These are phyloP conservation scores for Xestobium rufovillosum DNA, from an alignment of 2,888 invertebrate species.

Conservation along the genomic window DNA sequence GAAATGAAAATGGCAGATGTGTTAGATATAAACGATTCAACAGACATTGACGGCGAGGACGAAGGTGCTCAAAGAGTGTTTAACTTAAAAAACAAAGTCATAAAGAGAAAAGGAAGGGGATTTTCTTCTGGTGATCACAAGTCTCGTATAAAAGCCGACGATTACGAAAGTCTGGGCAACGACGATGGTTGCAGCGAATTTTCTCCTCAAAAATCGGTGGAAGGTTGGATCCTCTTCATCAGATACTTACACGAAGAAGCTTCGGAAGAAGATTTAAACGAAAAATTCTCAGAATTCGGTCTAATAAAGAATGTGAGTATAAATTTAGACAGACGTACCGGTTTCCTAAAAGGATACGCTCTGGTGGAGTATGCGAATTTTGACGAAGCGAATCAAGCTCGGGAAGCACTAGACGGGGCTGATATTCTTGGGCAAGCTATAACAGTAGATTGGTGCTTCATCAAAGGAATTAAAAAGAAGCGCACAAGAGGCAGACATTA, in stretches of 20 bases:
- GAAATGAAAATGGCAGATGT: no score
- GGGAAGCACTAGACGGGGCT: conserved; percentile 78
- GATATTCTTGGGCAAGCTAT: conserved; percentile 88
- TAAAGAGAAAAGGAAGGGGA: conserved; percentile 84
- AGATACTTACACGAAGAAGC: conserved; percentile 97
- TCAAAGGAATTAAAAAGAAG: conserved; percentile 75
- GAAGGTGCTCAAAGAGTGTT: conserved; percentile 66
- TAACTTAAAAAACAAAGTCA: conserved; percentile 83
- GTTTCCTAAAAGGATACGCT: conserved; percentile 95
- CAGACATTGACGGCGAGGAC: conserved; percentile 84
- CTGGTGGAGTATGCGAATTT: conserved; percentile 94
- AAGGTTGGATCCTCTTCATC: conserved; percentile 97
- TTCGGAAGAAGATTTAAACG: conserved; percentile 93
- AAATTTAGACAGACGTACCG: conserved; percentile 91
- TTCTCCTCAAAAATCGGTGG: conserved; percentile 54
- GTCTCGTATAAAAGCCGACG: conserved; percentile 51
- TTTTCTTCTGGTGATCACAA: no score
- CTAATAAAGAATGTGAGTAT: conserved; percentile 95
- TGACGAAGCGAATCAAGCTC: conserved; percentile 89
- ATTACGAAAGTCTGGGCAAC: conserved; percentile 42
- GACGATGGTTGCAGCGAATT: no score
- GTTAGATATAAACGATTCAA: conserved; percentile 77
- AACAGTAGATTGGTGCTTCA: conserved; percentile 93
- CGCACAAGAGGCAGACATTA: no score
- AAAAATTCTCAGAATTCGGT: conserved; percentile 93